phyloP scores from a whole-genome alignment of 2,888 invertebrate genomes.

The Macrosiphum euphorbiae region DNA sequence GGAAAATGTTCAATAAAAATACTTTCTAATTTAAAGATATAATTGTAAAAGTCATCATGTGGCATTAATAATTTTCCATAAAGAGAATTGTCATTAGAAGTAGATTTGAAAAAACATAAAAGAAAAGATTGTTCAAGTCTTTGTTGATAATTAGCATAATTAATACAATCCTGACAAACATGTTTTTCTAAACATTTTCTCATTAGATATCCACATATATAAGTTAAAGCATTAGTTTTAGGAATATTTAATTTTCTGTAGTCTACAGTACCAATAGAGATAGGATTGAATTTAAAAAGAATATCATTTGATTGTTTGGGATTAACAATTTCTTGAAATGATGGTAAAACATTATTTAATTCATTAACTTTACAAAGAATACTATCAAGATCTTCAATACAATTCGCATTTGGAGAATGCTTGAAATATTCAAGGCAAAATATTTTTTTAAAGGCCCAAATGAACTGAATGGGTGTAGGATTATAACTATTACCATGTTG shows the following conservation, averaged over 20 bases:
- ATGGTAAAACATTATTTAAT: not conserved
- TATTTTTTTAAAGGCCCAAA: slow-evolving; percentile 38
- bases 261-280: too few species aligned
- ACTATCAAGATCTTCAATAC: not conserved
- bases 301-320: too few species aligned
- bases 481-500: slow-evolving; percentile 5
- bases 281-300: too few species aligned
- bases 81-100: not conserved
- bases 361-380: not conserved
- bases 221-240: too few species aligned
- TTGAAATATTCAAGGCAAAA: not conserved
- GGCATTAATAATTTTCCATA: slow-evolving; percentile 27
- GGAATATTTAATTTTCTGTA: too few species aligned
- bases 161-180: not conserved
- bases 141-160: slow-evolving; percentile 12
- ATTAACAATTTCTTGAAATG: too few species aligned
- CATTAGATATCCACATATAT: too few species aligned
- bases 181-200: not conserved
- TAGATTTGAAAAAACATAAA: slow-evolving; percentile 13
- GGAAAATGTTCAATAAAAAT: too few species aligned
- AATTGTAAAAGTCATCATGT: slow-evolving; percentile 7
- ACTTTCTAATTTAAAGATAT: not conserved
- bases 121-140: not conserved
- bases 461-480: slow-evolving; percentile 25
- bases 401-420: slow-evolving; percentile 4